Conservation (phyloP, 2,797 vertebrate genomes). For the Smutsia gigantea region DNA sequence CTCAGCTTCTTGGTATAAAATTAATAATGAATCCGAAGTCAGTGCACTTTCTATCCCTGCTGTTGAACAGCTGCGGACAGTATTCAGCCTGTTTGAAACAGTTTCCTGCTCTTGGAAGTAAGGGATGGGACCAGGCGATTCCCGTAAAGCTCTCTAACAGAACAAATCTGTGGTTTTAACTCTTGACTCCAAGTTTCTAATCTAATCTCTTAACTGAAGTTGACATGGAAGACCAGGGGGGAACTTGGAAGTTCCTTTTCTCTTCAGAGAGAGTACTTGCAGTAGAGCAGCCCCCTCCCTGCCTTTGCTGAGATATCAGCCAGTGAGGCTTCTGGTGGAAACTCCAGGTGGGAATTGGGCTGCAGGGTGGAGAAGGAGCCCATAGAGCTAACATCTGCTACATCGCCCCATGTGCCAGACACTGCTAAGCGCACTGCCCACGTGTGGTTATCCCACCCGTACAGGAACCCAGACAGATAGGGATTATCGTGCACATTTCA, state of each 20-base stretch:
- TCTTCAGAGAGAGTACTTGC: not conserved
- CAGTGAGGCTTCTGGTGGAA: not conserved
- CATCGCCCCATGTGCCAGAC: not conserved
- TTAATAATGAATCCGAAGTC: not conserved
- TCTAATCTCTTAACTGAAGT: not conserved
- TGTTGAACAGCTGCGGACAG: not conserved
- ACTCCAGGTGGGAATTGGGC: not conserved
- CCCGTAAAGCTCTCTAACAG: not conserved
- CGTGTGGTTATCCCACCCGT: not conserved
- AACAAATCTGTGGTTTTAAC: not conserved
- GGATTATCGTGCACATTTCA: not conserved
- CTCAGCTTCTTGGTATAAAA: not conserved
- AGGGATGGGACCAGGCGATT: not conserved
- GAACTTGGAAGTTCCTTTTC: not conserved
- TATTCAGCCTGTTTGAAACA: not conserved
- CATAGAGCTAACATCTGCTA: not conserved
- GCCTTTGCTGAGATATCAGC: not conserved
- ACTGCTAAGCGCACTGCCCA: accelerated
- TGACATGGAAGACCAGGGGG: not conserved
- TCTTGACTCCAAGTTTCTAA: not conserved
- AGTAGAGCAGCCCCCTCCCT: no score
- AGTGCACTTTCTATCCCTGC: not conserved
- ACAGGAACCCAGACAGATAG: not conserved
- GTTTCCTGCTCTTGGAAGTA: not conserved
- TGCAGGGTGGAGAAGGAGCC: not conserved